These are phyloP conservation scores for Spodoptera picta DNA, from an alignment of 2,888 invertebrate genomes.

Conservation along the genomic window DNA sequence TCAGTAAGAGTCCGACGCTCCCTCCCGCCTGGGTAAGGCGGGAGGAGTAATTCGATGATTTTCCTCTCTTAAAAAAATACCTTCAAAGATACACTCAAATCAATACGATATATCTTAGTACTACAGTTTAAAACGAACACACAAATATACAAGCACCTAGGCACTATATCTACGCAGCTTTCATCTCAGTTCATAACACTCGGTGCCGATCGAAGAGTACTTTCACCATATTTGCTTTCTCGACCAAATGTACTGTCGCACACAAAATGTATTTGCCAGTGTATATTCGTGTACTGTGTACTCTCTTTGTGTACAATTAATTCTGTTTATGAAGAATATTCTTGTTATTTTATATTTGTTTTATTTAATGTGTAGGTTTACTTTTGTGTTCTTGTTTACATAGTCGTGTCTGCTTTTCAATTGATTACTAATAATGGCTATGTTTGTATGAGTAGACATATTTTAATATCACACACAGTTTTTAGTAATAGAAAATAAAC, in stretches of 20 bases:
- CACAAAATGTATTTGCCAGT: conserved; percentile 21
- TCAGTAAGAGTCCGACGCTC: too few species aligned
- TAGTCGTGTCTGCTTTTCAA: too few species aligned
- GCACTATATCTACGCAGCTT: conserved; percentile 28
- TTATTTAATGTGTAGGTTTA: conserved; percentile 2
- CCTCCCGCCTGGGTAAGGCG: too few species aligned
- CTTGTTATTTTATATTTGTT: conserved; percentile 6
- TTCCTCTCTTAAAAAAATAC: too few species aligned
- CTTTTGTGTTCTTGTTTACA: neutral
- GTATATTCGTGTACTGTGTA: conserved; percentile 1
- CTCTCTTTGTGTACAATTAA: conserved; percentile 1
- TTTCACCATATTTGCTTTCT: conserved; percentile 70
- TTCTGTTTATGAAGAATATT: conserved; percentile 2
- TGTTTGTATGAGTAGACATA: too few species aligned
- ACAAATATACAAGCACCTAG: conserved; percentile 19
- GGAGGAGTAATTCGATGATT: too few species aligned
- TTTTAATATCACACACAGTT: too few species aligned
- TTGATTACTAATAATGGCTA: too few species aligned
- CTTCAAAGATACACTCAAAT: too few species aligned
- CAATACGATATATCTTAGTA: neutral
- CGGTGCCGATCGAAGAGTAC: conserved; percentile 52
- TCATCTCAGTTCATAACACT: conserved; percentile 43
- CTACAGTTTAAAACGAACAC: too few species aligned
- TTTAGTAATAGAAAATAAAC: too few species aligned
- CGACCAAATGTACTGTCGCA: conserved; percentile 45